phyloP scores from a whole-genome alignment of 2,888 invertebrate genomes.

The Aquatica leii region DNA sequence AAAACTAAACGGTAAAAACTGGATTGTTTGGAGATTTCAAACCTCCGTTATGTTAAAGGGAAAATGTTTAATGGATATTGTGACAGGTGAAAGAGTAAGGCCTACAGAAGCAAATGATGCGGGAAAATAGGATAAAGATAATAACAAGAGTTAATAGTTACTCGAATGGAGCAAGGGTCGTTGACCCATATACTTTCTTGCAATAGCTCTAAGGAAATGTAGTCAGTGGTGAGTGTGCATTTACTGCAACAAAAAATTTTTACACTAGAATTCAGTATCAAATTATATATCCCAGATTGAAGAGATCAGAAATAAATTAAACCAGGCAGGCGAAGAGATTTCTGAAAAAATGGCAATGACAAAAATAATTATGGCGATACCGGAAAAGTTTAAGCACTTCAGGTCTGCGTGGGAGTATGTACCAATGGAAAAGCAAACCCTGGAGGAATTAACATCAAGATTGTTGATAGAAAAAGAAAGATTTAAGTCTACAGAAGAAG shows the following conservation, averaged over 20 bases:
- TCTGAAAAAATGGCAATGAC: slow-evolving; percentile 32
- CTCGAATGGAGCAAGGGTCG: slow-evolving; percentile 37
- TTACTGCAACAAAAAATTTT: slow-evolving; percentile 41
- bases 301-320: slow-evolving; percentile 12
- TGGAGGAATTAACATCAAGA: slow-evolving; percentile 41
- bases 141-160: slow-evolving; percentile 42
- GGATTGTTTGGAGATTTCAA: slow-evolving; percentile 39
- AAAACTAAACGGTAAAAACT: slow-evolving; percentile 19
- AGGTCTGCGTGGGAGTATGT: slow-evolving; percentile 44
- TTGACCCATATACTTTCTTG: slow-evolving; percentile 41
- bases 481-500: slow-evolving; percentile 12
- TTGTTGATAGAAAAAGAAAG: slow-evolving; percentile 43
- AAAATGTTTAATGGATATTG: slow-evolving; percentile 19
- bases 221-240: slow-evolving; percentile 35
- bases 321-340: slow-evolving; percentile 13
- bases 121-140: slow-evolving; percentile 36
- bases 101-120: slow-evolving; percentile 3
- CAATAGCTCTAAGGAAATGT: slow-evolving; percentile 42
- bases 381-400: slow-evolving; percentile 33
- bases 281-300: slow-evolving; percentile 11
- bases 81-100: slow-evolving; percentile 12
- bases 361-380: slow-evolving; percentile 36
- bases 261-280: slow-evolving; percentile 26
- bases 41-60: slow-evolving; percentile 22
- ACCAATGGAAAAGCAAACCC: slow-evolving; percentile 38